Evolutionary conservation across 2,888 invertebrate species (phyloP).

Genomic region (Clusia tigrina): DNA sequence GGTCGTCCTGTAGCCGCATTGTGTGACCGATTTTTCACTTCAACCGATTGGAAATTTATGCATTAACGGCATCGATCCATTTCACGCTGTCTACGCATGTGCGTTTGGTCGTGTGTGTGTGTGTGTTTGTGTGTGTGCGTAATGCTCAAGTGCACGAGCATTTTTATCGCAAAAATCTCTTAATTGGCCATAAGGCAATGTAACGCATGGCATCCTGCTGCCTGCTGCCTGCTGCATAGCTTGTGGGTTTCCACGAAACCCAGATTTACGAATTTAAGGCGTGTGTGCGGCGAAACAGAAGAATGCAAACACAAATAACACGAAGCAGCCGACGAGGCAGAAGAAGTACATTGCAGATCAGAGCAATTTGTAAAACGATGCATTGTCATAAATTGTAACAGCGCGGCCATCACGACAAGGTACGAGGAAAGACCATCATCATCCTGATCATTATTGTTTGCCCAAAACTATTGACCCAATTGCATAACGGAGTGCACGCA

Average conservation of each 20-base stretch:
- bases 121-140: too few species aligned
- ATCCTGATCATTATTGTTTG: neutral
- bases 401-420: neutral
- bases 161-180: neutral
- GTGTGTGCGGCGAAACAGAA: neutral
- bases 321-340: neutral
- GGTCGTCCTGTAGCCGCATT: neutral
- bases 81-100: too few species aligned
- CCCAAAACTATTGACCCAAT: constrained; percentile 1
- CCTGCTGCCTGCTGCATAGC: too few species aligned
- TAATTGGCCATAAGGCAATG: neutral
- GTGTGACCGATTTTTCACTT: neutral
- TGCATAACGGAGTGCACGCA: neutral
- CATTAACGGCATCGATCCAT: neutral
- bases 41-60: neutral
- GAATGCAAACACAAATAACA: too few species aligned
- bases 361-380: neutral
- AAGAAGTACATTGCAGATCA: neutral
- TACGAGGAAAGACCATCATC: neutral
- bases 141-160: too few species aligned
- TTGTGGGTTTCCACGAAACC: too few species aligned
- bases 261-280: neutral
- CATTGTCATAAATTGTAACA: neutral
- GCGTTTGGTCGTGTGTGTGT: too few species aligned
- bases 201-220: too few species aligned